phyloP scores from a whole-genome alignment of 1,140 invertebrate genomes.

The fruit fly (Drosophila melanogaster) region DNA sequence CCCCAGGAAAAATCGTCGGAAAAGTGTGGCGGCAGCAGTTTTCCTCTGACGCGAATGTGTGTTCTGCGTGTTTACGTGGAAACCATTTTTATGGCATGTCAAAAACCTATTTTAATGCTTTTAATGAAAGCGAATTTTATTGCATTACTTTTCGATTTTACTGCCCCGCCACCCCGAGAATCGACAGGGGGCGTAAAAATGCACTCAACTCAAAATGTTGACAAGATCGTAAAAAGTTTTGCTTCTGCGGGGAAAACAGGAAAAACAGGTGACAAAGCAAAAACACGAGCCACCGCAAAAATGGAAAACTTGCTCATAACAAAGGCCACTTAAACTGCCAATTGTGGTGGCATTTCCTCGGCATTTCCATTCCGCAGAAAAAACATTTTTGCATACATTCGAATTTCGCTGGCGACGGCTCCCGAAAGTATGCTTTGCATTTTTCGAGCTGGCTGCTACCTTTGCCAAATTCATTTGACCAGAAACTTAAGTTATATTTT shows the following conservation, averaged over 20 bases:
- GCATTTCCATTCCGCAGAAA: slow-evolving; percentile 32
- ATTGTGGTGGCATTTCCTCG: slow-evolving; percentile 48
- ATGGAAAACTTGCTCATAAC: slow-evolving; percentile 34
- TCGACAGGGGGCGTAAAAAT: slow-evolving; percentile 65
- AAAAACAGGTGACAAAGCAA: slow-evolving; percentile 77
- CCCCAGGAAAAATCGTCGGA: not conserved
- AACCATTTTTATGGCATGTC: slow-evolving; percentile 83
- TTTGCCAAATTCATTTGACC: slow-evolving; percentile 85
- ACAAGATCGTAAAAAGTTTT: slow-evolving; percentile 75
- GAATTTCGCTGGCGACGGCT: slow-evolving; percentile 41
- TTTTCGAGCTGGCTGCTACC: slow-evolving; percentile 56
- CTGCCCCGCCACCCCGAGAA: slow-evolving; percentile 25
- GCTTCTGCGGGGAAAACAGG: slow-evolving; percentile 15
- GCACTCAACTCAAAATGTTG: slow-evolving; percentile 80
- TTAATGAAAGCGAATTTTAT: slow-evolving; percentile 83
- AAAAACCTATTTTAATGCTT: slow-evolving; percentile 83
- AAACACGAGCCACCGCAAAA: slow-evolving; percentile 34
- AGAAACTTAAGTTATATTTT: slow-evolving; percentile 85
- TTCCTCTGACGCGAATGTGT: slow-evolving; percentile 30
- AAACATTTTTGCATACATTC: slow-evolving; percentile 79
- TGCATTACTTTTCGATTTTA: slow-evolving; percentile 83
- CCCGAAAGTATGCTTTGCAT: slow-evolving; percentile 49
- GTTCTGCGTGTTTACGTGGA: slow-evolving; percentile 64
- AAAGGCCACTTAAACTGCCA: slow-evolving; percentile 77
- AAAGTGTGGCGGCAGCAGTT: slow-evolving; percentile 71